Evolutionary conservation across 2,113 vertebrate species (phyloP).

Genomic region (Fulica atra): DNA sequence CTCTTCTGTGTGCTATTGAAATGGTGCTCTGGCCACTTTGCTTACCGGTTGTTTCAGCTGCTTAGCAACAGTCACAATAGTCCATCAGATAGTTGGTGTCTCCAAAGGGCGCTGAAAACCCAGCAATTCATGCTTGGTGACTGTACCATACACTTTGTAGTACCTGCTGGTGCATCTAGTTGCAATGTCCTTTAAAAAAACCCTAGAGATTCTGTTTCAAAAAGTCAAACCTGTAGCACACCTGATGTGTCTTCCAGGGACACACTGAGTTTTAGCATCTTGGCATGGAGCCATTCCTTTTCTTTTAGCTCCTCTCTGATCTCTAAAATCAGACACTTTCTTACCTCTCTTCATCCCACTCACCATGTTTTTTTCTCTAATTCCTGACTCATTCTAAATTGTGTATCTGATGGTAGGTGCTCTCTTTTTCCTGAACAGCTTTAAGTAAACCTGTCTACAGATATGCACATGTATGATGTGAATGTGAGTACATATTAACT

Average conservation of each 20-base stretch:
- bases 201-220: background rate
- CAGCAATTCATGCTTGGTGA: background rate
- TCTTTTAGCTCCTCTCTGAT: background rate
- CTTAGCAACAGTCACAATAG: background rate
- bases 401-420: background rate
- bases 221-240: background rate
- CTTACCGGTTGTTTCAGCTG: background rate
- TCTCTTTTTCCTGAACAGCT: background rate
- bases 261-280: background rate
- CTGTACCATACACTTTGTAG: background rate
- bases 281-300: background rate
- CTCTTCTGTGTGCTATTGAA: background rate
- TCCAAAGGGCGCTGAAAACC: background rate
- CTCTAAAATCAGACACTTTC: background rate
- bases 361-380: background rate
- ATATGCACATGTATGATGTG: background rate
- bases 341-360: background rate
- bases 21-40: background rate
- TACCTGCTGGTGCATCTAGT: background rate
- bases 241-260: background rate
- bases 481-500: background rate
- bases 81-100: fast-evolving
- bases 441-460: background rate
- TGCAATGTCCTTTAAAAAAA: background rate
- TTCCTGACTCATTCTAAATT: background rate